Evolutionary conservation across 2,113 vertebrate species (phyloP), one percentile per base, ranked within the genome.

Genomic region (Platichthys stellatus): DNA sequence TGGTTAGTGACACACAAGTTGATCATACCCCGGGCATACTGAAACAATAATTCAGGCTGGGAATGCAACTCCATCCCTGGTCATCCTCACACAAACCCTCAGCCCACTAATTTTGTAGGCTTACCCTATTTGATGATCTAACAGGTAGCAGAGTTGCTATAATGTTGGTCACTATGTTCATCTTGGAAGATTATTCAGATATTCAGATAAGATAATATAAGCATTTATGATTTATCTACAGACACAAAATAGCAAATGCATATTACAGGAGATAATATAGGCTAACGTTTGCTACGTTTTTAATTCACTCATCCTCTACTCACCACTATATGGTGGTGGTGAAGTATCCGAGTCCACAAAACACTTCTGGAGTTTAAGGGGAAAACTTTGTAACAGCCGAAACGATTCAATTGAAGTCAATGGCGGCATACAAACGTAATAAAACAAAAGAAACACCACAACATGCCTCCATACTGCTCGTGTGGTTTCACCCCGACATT

Each of bases 1-100:
- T 74, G 78, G 59, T 85, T 56, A 60, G 76, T 87, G 63, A 83
- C 78, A 86, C 72, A 83, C 49, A 57, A 74, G 43, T 62, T 74
- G 81, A 70, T 56, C 21, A 10, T 65, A 53, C 60, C 40, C 10
- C 76, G 15, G 18, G 15, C 28, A 11, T 28, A n/a, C 26, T 35
- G 59, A 35, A 61, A 61, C 59, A 35, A 59, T 61, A 61, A 61
- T 35, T 20, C 28, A 35, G 28, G 3, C 59, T 11, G 17, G 26
- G 18, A 61, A 35, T 20, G 18, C 12, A 26, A 35, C 18, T 35
- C 59, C 28, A 35, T 61, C 28, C 17, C 13, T 35, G 28, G 28
- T 61, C 17, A 35, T 13, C 26, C 59, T 2, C 59, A 61, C 10
- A 17, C 59, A 35, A 38, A 61, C 28, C 59, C 28, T 31, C 57